Base-by-base conservation (phyloP, 2,797 vertebrate genomes). In the Triplophysa yarkandensis region DNA sequence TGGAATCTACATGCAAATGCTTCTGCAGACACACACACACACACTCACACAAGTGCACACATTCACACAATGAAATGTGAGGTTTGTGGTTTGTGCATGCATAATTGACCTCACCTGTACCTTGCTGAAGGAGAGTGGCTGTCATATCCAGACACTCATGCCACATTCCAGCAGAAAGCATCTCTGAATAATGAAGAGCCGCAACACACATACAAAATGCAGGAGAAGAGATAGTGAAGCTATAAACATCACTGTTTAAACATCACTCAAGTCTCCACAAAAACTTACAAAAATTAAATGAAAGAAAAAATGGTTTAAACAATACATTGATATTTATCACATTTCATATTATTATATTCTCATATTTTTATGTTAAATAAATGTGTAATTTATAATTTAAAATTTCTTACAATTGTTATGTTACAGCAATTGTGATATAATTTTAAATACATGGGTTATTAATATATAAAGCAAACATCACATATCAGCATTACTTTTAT, bases 131-230 rank as follows among this genome's bases (percentile, higher is more conserved):
- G 87, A 91, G 88, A 92, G 89, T 89, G 91, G 88, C 87, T 89
- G 90, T 90, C 86, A 81, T 87, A 88, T 89, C 86, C 84, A 84
- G 55, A 83, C 90, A 88, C 83, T 89, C 88, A 87, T 85, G 84
- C 84, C 87, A 85, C 87, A 87, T 89, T 89, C 89, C 87, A 88
- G 86, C 84, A 88, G 88, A 91, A 91, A 89, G 89, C 84, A 89
- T 87, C 87, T 89, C 87, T 93, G 89, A 92, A 92, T 93, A 92
- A 93, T 93, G 90, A 92, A 93, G 89, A 90, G 88, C 90, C 88
- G 87, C 88, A 88, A 90, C 88, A 91, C 86, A 87, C 89, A 92
- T 92, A 90, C 89, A 92, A 91, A 92, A 91, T 92, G 90, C 89
- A 91, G 83, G 85, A 90, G 88, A 87, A 90, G 83, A 84, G 88